phyloP scores from a whole-genome alignment of 2,888 invertebrate species.

The Agrotis clavis region DNA sequence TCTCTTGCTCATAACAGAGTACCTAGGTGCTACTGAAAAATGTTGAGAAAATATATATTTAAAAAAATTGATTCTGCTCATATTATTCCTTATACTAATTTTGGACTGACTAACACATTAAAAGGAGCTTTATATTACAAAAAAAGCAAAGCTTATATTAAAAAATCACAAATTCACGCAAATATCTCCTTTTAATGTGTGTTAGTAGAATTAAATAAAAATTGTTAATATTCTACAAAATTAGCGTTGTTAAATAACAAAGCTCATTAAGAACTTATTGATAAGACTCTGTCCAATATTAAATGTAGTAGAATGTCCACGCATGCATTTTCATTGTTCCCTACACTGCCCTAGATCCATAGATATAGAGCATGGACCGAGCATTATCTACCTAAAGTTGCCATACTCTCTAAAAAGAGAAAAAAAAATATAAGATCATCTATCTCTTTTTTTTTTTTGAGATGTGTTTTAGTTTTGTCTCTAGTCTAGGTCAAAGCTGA shows the following conservation, averaged over 20 bases:
- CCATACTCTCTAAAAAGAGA: too few relatives aligned
- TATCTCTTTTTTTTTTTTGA: too few relatives aligned
- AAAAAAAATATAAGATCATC: too few relatives aligned
- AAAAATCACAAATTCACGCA: constrained; percentile 21
- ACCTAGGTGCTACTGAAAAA: constrained; percentile 58
- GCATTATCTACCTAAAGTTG: too few relatives aligned
- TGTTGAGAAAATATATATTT: constrained; percentile 19
- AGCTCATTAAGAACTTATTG: constrained; percentile 43
- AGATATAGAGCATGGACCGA: too few relatives aligned
- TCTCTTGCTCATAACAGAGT: constrained; percentile 61
- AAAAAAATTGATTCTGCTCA: constrained; percentile 50
- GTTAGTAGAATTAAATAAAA: constrained; percentile 12
- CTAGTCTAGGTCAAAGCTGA: too few relatives aligned
- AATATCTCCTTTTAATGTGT: constrained; percentile 32
- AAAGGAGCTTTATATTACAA: constrained; percentile 12
- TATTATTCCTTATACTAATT: constrained; percentile 24
- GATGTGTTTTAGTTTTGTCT: too few relatives aligned
- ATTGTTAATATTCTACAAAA: constrained; percentile 5
- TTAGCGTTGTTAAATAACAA: constrained; percentile 21
- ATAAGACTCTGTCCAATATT: constrained; percentile 53
- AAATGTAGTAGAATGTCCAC: constrained; percentile 52
- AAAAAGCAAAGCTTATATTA: constrained; percentile 33
- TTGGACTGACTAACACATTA: constrained; percentile 33
- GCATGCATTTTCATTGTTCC: constrained; percentile 57
- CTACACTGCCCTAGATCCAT: constrained; percentile 52